Base-by-base conservation (phyloP, 2,888 invertebrate genomes). In the Patella ulyssiponensis region DNA sequence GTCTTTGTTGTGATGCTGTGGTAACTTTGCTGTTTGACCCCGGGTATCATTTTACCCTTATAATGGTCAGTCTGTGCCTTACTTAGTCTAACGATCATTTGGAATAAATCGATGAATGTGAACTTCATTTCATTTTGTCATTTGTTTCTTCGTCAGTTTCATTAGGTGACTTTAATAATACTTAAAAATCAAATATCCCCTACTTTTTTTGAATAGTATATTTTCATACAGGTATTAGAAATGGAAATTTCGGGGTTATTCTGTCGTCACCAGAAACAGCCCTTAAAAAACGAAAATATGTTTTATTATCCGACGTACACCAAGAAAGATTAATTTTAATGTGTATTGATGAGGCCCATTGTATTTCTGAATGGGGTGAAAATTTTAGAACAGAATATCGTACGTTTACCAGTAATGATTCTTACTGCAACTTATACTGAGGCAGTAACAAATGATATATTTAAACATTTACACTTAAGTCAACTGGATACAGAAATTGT, bases 291-390 rank as follows among this genome's bases (percentile, higher is more conserved):
- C 74, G 81, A 81, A 75, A 77, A 51, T 70, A 76, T 20, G 51
- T 80, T 2, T 81, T 83, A 15, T 15, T 80, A 2, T 56, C 69
- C 12, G n/a, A 69, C n/a, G 72, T 64, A 7, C 81, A 80, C 80
- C 81, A 82, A 71, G 14, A 54, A 23, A 69, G 75, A 54, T 17
- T 76, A 20, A n/a, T 14, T 52, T 58, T 76, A 33, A 54, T 83
- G n/a, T 74, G 58, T 51, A 75, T 82, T 64, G 79, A 82, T 58
- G 81, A 83, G 73, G 81, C 82, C 1, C 83, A 82, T 77, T 82
- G 81, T 64, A 78, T 83, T 14, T 82, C 82, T 14, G 83, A 81
- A 73, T 81, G 82, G 82, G 80, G 81, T 2, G 78, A 78, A 23
- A 77, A 80, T 23, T 82, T 81, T 54, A 52, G 82, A 33, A 71